Base-by-base conservation (phyloP, 2,888 invertebrate genomes). In the Monoplex corrugatus region DNA sequence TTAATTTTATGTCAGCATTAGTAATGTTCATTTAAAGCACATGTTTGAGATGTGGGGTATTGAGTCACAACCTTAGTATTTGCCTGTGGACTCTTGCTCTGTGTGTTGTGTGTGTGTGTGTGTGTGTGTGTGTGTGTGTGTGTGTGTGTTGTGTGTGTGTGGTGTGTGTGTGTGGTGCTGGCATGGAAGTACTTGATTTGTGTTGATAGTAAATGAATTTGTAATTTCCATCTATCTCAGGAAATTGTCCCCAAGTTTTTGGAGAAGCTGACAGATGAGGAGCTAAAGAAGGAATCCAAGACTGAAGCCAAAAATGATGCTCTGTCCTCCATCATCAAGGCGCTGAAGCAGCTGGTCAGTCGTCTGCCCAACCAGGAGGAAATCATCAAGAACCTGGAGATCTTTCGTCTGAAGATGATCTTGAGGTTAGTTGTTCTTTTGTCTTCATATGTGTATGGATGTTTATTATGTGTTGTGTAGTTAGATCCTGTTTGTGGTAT, bases 381-480 rank as follows among this genome's bases (percentile, higher is more conserved):
- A 94, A 97, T 97, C 93, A 97, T 97, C 92, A 97, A 97, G 97
- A 97, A 97, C 94, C 97, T 99, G 94, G 99, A 99, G 97, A 98
- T 98, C 96, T 98, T 99, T 97, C 97, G 99, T 94, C 97, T 99
- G 93, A 98, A 99, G 97, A 99, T 99, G 98, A 99, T 99, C 95
- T 97, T 99, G 93, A 96, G 97, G 95, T 95, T 88, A 68, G 86
- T 68, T 68, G 23, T 68, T 68, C 28, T 3, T 68, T 28, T 68
- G 63, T 57, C 19, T 57, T 16, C 28, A 28, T 57, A 10, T 23
- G 10, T 23, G 10, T 57, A 13, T 2, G 57, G 57, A 23, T 57
- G 57, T 57, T 2, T 16, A 23, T 72, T 28, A 72, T 13, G n/a
- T 72, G 5, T 8, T 72, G 32, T 68, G 68, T 68, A n/a, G 68